Evolutionary conservation across 2,797 vertebrate genomes (phyloP).

Genomic region (Sebastes hubbsi): DNA sequence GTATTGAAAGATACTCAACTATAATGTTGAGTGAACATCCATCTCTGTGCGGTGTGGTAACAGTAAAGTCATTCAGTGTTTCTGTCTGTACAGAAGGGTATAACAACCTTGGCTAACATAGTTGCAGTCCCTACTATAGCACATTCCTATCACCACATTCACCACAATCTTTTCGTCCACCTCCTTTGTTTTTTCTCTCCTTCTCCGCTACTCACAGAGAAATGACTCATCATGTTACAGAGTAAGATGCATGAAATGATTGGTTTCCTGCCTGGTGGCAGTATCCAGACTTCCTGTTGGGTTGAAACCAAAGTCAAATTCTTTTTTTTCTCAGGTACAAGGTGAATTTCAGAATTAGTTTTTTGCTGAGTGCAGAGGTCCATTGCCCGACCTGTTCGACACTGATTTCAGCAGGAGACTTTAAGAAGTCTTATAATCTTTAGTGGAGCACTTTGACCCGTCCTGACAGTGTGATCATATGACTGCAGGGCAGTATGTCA

Average conservation of each 20-base stretch:
- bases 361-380: constrained; percentile 14
- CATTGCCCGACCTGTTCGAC: constrained; percentile 13
- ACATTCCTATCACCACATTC: constrained; percentile 37
- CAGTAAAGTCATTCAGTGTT: background rate
- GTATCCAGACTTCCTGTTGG: constrained; percentile 36
- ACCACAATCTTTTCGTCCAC: constrained; percentile 3
- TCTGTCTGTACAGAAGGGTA: background rate
- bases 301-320: constrained; percentile 11
- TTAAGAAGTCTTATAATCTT: constrained; percentile 25
- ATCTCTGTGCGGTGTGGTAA: background rate
- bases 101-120: background rate
- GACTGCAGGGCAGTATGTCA: constrained; percentile 44
- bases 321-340: constrained; percentile 11
- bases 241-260: constrained; percentile 10
- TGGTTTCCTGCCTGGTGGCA: constrained; percentile 29
- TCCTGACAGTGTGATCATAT: constrained; percentile 66
- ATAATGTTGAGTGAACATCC: background rate
- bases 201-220: constrained; percentile 6
- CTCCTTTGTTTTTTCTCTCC: constrained; percentile 34
- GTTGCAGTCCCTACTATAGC: constrained; percentile 5
- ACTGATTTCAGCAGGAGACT: constrained; percentile 20
- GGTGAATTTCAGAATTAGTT: constrained; percentile 42
- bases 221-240: constrained; percentile 27
- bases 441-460: constrained; percentile 78
- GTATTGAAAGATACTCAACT: no score